Evolutionary conservation across 1,140 invertebrate species (phyloP), one percentile per base, ranked within the genome.

Genomic region (Aphis craccivora): DNA sequence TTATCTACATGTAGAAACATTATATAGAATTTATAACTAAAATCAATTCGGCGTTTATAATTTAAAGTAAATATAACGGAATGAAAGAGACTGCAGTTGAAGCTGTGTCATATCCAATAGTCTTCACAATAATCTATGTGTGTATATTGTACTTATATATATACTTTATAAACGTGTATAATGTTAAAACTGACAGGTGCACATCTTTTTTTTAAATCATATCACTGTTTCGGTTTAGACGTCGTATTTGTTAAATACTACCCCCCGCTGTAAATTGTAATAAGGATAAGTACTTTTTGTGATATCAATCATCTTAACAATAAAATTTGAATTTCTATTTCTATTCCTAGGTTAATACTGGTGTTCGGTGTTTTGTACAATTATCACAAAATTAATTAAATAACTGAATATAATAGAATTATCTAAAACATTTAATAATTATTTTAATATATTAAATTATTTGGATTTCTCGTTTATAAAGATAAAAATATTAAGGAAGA

Each of bases 51-150:
- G 60, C 60, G 60, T 76, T 76, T n/a, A 76, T 76, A 76, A 76
- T 76, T 76, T 76, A 76, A 76, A 76, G n/a, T 76, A 76, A 76
- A 76, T 35, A 76, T 20, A 76, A n/a, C 30, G 30, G 60, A 76
- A 76, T 35, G 60, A 76, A 76, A 76, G 60, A 76, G 60, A n/a
- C 60, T 76, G 60, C 60, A 76, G 60, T n/a, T 76, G 60, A 76
- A 76, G 60, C 60, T 76, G 60, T 76, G 60, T 76, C 60, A 76
- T n/a, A 35, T 76, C n/a, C 60, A 76, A 76, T n/a, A 76, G 60
- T 76, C 14, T 76, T 76, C 30, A 14, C 5, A 76, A 76, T 76
- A n/a, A 76, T 76, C 14, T n/a, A 20, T 4, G 4, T n/a, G 14
- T 9, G 14, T 51, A 48, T 6, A 45, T 45, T 40, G 20, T 55